Evolutionary conservation across 2,113 vertebrate species (phyloP).

Genomic region (Accipiter cooperii): DNA sequence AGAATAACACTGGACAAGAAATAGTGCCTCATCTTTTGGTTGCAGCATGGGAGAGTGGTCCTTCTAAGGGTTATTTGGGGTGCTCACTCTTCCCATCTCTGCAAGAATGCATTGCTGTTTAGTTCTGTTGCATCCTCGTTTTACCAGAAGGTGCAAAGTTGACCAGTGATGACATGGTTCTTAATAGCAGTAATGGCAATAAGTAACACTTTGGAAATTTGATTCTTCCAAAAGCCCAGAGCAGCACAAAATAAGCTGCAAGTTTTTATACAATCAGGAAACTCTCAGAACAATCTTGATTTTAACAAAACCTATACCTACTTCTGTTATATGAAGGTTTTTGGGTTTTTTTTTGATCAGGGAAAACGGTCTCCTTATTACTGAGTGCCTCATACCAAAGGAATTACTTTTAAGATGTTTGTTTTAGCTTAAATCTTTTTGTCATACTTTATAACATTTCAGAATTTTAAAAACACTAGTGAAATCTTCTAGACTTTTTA

Average conservation of each 20-base stretch:
- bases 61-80: background rate
- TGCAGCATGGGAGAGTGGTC: background rate
- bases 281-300: background rate
- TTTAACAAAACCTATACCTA: background rate
- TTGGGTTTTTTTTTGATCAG: background rate
- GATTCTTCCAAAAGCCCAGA: background rate
- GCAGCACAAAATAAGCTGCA: background rate
- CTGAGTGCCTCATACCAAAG: background rate
- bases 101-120: background rate
- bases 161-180: rapidly evolving
- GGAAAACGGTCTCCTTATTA: background rate
- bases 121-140: background rate
- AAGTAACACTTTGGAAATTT: background rate
- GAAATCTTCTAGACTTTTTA: background rate
- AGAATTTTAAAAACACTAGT: background rate
- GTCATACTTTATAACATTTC: background rate
- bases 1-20: background rate
- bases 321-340: background rate
- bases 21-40: background rate
- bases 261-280: background rate
- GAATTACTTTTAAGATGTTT: background rate
- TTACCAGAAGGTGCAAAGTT: background rate
- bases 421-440: background rate
- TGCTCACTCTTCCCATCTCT: background rate
- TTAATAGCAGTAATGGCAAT: background rate